Base-by-base conservation (phyloP, 2,797 vertebrate species). In the Pampus argenteus region DNA sequence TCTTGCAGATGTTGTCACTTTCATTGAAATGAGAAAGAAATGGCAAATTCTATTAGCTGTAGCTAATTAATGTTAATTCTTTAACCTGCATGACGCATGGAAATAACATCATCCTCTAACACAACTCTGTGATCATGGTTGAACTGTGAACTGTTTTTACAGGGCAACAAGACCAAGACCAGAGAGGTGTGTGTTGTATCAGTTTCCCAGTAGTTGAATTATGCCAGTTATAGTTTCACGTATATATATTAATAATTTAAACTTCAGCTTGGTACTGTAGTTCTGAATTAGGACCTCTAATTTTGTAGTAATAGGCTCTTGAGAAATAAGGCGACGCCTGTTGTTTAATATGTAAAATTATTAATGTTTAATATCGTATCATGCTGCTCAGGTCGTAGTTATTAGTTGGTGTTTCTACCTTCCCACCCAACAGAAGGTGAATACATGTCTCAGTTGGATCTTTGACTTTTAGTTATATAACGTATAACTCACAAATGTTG, bases 281-380 rank as follows among this genome's bases (percentile, higher is more conserved):
- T 45, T 49, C 9, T 29, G 28, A 36, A 67, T 40, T 3, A 25
- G 38, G 29, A 45, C 9, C 28, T 56, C 11, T 17, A 17, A 6
- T 68, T 60, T 56, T 48, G 25, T 9, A 62, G 23, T 3, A 67
- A 58, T 57, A 26, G 29, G 59, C 42, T 36, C 26, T 48, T 49
- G 20, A 14, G 34, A 45, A 9, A 47, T 9, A 57, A 48, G 25
- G 5, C 2, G 31, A 28, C 31, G 38, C 15, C 6, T 25, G 17
- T 38, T 26, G 36, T 38, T 47, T 73, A n/a, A n/a, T n/a, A n/a
- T n/a, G n/a, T n/a, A n/a, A n/a, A n/a, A n/a, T n/a, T n/a, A n/a
- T n/a, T 18, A 42, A 1, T 38, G 23, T 64, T 28, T 42, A 42
- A 17, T 17, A 42, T 42, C 40, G 2, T 18, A 18, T 26, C 5